phyloP scores from a whole-genome alignment of 2,797 vertebrate genomes.

The Dermochelys coriacea region DNA sequence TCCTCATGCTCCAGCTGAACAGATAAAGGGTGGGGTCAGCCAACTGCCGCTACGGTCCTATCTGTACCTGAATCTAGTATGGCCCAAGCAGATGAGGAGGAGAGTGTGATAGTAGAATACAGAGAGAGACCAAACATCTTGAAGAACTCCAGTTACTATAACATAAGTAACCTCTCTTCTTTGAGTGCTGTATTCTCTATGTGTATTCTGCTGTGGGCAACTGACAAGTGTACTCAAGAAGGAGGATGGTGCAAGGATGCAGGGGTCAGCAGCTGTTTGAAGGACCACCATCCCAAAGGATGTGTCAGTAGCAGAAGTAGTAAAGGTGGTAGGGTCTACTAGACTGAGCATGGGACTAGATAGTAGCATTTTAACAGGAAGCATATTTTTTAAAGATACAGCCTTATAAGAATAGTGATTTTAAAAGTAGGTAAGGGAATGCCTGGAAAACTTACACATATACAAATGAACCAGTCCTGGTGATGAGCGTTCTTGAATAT shows the following conservation, averaged over 20 bases:
- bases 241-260: not conserved
- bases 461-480: not conserved
- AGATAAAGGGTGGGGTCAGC: not conserved
- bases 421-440: not conserved
- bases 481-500: not conserved
- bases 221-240: not conserved
- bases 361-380: not conserved
- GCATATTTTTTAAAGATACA: not conserved
- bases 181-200: not conserved
- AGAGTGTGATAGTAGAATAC: not conserved
- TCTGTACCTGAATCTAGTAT: not conserved
- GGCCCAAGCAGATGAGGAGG: not conserved
- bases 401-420: too few relatives aligned
- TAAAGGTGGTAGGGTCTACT: too few relatives aligned
- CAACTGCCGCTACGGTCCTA: not conserved
- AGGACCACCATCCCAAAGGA: not conserved
- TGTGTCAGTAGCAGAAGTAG: too few relatives aligned
- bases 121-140: not conserved
- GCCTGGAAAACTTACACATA: not conserved
- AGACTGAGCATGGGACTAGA: not conserved
- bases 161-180: not conserved
- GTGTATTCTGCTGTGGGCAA: not conserved
- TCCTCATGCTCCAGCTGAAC: not conserved
- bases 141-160: not conserved
- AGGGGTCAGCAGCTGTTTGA: not conserved